phyloP scores from a whole-genome alignment of 2,797 vertebrate species.

The Mus spretus region DNA sequence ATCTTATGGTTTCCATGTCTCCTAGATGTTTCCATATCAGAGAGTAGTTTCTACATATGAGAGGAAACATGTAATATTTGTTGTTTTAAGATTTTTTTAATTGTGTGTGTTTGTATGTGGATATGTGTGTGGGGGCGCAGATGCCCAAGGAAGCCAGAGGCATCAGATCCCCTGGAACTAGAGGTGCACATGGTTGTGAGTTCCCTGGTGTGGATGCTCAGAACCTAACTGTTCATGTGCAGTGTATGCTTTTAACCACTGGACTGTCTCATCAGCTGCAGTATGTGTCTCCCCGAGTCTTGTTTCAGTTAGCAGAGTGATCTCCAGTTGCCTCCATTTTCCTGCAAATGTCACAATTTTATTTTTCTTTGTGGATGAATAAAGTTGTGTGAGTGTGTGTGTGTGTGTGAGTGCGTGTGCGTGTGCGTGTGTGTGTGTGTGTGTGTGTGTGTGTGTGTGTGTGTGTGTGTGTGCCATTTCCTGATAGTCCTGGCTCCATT shows the following conservation, averaged over 20 bases:
- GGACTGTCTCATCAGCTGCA: neutral
- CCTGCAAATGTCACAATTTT: neutral
- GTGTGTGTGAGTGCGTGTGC: neutral
- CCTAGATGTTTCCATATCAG: neutral
- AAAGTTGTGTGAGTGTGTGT: neutral
- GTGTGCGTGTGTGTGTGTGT: too few species aligned
- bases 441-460: too few species aligned
- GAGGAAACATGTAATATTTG: neutral
- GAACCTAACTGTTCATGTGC: neutral
- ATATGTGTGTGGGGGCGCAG: too few species aligned
- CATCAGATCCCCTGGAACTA: neutral
- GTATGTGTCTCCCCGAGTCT: neutral
- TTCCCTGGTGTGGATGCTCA: neutral
- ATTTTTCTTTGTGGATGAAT: neutral
- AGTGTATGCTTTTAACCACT: neutral
- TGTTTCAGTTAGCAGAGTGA: neutral
- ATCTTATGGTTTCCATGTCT: too few species aligned
- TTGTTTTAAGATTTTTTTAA: neutral
- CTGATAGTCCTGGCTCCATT: neutral
- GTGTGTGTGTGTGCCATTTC: neutral
- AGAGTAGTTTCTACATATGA: neutral
- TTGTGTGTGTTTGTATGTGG: neutral
- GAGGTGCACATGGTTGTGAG: neutral
- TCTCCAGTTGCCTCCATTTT: neutral
- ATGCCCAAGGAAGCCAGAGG: neutral